Evolutionary conservation across 1,140 invertebrate species (phyloP), one percentile per base, ranked within the genome.

Genomic region (Pristionchus pacificus): DNA sequence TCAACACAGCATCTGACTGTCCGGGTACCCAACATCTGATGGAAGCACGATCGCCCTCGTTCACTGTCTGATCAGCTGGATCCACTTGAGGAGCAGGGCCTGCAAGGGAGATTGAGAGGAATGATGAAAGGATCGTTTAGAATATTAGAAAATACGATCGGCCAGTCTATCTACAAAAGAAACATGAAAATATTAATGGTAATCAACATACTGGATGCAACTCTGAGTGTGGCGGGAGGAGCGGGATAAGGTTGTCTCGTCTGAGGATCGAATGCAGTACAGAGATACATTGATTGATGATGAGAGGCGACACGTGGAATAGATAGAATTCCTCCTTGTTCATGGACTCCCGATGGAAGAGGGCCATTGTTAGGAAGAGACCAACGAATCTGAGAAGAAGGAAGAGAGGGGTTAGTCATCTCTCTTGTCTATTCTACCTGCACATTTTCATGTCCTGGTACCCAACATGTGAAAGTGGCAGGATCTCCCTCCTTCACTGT

Each of bases 1-100:
- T 28, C 33, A 67, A 27, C 25, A 25, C 19, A 19, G 68, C 60
- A 59, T 80, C 58, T 55, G 80, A 80, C n/a, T 80, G 58, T 27
- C 78, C 79, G n/a, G 80, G 77, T 13, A 82, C 79, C 80, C 78
- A 80, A 62, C 79, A 80, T 33, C 80, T 58, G 65, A 79, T 78
- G 57, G 63, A 63, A 0, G 80, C 79, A 1, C 78, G 79, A 38
- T 78, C 70, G 2, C 74, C 78, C 2, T 77, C 60, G 31, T 74
- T 68, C 19, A 80, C 78, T 2, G 62, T 68, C 64, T 80, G 79
- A 19, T 77, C 57, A 25, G 68, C 61, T 19, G 78, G 78, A 68
- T 81, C 80, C 30, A 81, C 76, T 72, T 75, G 71, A 13, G 79
- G 79, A 24, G 64, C 68, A 55, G 66, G 58, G 30, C 31, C 32